phyloP scores from a whole-genome alignment of 1,140 invertebrate genomes.

The Leptonema lineaticorne region DNA sequence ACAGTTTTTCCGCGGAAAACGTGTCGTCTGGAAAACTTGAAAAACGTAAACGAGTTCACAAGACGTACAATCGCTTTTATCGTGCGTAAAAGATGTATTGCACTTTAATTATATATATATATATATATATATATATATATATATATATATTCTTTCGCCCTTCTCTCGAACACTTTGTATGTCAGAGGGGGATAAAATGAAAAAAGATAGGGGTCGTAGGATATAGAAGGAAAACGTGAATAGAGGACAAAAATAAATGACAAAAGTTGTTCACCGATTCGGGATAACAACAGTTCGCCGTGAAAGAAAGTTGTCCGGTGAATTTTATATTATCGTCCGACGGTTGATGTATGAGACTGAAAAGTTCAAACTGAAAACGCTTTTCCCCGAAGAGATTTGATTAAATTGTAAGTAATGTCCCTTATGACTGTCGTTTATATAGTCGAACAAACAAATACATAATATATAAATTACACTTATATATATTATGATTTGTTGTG shows the following conservation, averaged over 20 bases:
- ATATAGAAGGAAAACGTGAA: too few species aligned
- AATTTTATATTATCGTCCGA: slow-evolving; percentile 11
- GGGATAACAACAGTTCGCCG: slow-evolving; percentile 1
- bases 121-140: too few species aligned
- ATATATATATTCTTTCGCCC: background rate
- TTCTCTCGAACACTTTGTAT: too few species aligned
- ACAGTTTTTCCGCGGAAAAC: slow-evolving; percentile 8
- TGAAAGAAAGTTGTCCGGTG: background rate
- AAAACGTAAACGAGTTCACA: background rate
- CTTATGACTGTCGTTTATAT: background rate
- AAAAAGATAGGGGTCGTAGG: too few species aligned
- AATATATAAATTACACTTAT: background rate
- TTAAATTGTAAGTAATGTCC: slow-evolving; percentile 11
- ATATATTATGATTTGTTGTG: too few species aligned
- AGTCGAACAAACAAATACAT: background rate
- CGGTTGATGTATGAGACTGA: background rate
- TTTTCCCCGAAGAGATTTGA: slow-evolving; percentile 7
- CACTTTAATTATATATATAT: slow-evolving; percentile 32
- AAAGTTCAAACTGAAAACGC: background rate
- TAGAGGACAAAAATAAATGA: slow-evolving; percentile 30
- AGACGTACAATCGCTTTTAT: slow-evolving; percentile 25
- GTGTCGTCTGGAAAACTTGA: background rate
- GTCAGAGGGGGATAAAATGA: too few species aligned
- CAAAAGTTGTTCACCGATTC: slow-evolving; percentile 12
- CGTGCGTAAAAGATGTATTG: slow-evolving; percentile 34